A percentile compares a stretch with the other conserved stretches of the same genome.
Conservation (phyloP, 2,888 invertebrate genomes). For the Masnerella sp. region DNA sequence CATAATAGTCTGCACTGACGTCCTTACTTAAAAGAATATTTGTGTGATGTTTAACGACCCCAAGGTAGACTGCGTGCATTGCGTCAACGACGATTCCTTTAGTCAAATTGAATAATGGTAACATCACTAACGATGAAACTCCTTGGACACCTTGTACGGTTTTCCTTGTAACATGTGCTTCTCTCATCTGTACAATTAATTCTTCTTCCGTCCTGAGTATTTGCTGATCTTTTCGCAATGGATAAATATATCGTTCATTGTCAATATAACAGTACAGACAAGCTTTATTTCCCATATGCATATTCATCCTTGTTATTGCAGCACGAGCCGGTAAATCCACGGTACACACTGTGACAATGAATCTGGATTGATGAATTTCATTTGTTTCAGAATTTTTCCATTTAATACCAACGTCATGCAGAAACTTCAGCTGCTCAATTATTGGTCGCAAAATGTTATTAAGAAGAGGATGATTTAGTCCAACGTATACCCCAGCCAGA, state of each 20-base stretch:
- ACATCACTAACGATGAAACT: not conserved
- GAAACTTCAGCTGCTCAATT: not conserved
- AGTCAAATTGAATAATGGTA: not conserved
- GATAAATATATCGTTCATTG: too few species aligned
- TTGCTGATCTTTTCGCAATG: not conserved
- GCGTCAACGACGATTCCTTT: not conserved
- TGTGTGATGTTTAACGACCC: not conserved
- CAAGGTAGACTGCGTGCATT: constrained; percentile 7
- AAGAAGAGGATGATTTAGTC: constrained; percentile 15
- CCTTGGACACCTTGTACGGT: constrained; percentile 1
- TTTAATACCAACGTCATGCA: constrained; percentile 2
- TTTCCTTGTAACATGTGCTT: not conserved
- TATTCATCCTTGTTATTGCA: not conserved
- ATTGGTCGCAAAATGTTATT: constrained; percentile 4
- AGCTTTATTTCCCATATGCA: too few species aligned
- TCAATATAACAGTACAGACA: too few species aligned
- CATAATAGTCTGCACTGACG: constrained; percentile 7
- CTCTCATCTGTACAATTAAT: not conserved
- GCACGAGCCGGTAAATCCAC: not conserved
- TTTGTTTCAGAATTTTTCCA: constrained; percentile 20
- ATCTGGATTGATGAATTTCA: constrained; percentile 4
- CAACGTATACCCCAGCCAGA: constrained; percentile 41
- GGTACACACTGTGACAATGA: not conserved
- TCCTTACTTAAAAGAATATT: not conserved
- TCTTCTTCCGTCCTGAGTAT: not conserved